These are phyloP conservation scores for Bombus ignitus DNA, from an alignment of 1,140 invertebrate genomes.

Conservation along the genomic window DNA sequence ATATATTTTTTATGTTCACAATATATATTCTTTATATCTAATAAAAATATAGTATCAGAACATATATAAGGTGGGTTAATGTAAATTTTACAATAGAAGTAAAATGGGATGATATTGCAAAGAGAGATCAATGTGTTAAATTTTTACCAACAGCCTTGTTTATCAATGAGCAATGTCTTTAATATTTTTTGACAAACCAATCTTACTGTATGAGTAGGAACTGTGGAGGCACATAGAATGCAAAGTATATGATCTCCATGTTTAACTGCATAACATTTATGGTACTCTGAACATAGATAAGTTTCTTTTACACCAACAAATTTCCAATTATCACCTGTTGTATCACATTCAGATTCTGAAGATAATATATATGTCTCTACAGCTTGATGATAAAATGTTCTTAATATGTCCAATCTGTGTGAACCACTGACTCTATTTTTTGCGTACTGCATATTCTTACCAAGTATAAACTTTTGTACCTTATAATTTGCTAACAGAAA, in stretches of 20 bases:
- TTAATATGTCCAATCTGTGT: constrained; percentile 87
- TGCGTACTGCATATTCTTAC: constrained; percentile 84
- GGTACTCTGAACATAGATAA: constrained; percentile 92
- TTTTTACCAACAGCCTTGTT: constrained; percentile 82
- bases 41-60: neutral
- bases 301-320: constrained; percentile 85
- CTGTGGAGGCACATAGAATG: constrained; percentile 86
- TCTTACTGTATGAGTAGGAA: constrained; percentile 87
- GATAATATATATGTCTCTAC: constrained; percentile 80
- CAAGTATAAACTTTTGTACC: constrained; percentile 86
- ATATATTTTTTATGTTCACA: neutral
- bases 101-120: neutral
- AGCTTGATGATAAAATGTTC: constrained; percentile 88
- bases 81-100: neutral
- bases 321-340: constrained; percentile 38
- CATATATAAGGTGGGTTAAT: neutral
- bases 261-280: constrained; percentile 90
- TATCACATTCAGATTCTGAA: constrained; percentile 47
- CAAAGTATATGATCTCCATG: constrained; percentile 86
- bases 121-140: neutral
- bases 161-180: constrained; percentile 82
- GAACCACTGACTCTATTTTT: constrained; percentile 83
- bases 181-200: constrained; percentile 83
- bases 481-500: constrained; percentile 87
- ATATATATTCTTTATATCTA: neutral